These are phyloP conservation scores for Vollenhovia emeryi DNA, from an alignment of 1,140 invertebrate species.

Conservation along the genomic window DNA sequence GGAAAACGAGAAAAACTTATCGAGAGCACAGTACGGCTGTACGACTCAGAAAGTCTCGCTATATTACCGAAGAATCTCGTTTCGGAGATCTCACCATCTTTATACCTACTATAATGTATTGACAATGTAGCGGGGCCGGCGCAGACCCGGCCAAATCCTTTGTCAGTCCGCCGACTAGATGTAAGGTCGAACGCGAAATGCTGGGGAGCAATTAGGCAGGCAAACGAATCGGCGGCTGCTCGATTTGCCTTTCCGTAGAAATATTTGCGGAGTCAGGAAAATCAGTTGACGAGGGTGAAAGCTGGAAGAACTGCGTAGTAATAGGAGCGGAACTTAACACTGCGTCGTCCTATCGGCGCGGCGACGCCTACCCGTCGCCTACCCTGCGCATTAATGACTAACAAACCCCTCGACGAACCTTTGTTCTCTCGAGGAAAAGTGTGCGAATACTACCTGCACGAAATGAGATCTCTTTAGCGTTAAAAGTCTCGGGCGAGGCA, in stretches of 20 bases:
- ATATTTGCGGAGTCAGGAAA: slow-evolving; percentile 68
- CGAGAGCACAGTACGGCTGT: background rate
- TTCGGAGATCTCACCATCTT: background rate
- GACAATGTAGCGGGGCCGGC: background rate
- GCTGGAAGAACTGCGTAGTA: slow-evolving; percentile 32
- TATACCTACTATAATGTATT: background rate
- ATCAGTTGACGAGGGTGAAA: slow-evolving; percentile 68
- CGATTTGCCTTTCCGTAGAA: slow-evolving; percentile 65
- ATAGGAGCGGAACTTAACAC: slow-evolving; percentile 3
- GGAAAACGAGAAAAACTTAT: no score
- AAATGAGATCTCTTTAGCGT: background rate
- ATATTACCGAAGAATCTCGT: background rate
- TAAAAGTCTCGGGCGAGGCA: background rate
- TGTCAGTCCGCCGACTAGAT: background rate
- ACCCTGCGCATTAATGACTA: slow-evolving; percentile 66
- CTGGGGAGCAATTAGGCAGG: slow-evolving; percentile 55
- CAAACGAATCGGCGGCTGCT: slow-evolving; percentile 36
- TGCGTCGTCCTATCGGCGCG: background rate
- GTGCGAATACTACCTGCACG: slow-evolving; percentile 52
- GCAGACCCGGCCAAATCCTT: background rate
- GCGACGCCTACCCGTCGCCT: slow-evolving; percentile 50
- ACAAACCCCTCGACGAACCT: slow-evolving; percentile 9
- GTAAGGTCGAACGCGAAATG: background rate
- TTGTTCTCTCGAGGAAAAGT: slow-evolving; percentile 20
- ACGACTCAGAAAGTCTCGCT: background rate